phyloP scores from a whole-genome alignment of 2,888 invertebrate species.

The Cataglyphis altisquamis region DNA sequence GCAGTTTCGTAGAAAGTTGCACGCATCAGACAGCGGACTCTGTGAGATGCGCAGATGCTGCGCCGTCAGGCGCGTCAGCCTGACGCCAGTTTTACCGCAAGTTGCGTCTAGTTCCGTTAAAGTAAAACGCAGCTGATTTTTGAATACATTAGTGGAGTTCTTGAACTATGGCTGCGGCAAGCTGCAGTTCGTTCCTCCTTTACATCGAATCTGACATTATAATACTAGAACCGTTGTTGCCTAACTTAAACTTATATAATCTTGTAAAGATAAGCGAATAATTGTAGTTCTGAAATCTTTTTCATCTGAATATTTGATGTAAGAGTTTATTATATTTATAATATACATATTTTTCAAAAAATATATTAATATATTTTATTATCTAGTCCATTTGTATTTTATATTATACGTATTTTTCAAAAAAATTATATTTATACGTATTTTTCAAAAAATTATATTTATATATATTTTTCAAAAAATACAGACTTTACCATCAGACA shows the following conservation, averaged over 20 bases:
- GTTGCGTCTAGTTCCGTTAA: conserved; percentile 28
- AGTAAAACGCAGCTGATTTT: conserved; percentile 44
- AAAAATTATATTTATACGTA: too few relatives aligned
- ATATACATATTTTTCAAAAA: too few relatives aligned
- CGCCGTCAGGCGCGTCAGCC: conserved; percentile 48
- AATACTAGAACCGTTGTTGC: background rate
- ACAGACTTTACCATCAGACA: background rate
- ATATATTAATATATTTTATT: too few relatives aligned
- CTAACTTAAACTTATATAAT: conserved; percentile 20
- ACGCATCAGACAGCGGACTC: conserved; percentile 60
- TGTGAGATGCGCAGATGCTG: conserved; percentile 40
- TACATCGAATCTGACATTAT: conserved; percentile 19
- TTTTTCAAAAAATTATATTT: too few relatives aligned
- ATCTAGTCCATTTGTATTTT: too few relatives aligned
- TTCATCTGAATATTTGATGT: background rate
- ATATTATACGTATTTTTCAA: too few relatives aligned
- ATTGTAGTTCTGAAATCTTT: background rate
- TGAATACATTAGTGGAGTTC: conserved; percentile 45
- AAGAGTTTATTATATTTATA: too few relatives aligned
- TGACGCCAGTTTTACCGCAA: conserved; percentile 48
- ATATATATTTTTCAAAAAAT: background rate
- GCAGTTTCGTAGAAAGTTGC: conserved; percentile 56
- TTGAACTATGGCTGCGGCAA: conserved; percentile 3
- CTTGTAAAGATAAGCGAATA: conserved; percentile 17
- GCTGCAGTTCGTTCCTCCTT: background rate